Evolutionary conservation across 2,888 invertebrate genomes (phyloP).

Genomic region (Thymelicus sylvestris): DNA sequence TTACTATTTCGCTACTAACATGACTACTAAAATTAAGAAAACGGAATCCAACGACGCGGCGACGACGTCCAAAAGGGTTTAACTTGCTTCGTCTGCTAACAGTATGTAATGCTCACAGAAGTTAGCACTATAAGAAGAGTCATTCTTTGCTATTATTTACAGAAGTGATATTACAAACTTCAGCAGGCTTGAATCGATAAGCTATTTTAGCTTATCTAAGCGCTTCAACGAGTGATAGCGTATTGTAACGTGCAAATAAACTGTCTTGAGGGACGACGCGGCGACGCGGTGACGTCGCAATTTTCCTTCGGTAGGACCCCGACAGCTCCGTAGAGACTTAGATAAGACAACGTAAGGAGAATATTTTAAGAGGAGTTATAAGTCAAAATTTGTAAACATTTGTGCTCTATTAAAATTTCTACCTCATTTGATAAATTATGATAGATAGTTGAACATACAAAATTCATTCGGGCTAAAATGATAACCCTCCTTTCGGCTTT

Average conservation of each 20-base stretch:
- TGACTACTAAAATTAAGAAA: too few relatives aligned
- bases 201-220: constrained; percentile 2
- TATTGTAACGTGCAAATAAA: constrained; percentile 11
- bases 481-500: too few relatives aligned
- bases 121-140: too few relatives aligned
- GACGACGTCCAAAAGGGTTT: too few relatives aligned
- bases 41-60: too few relatives aligned
- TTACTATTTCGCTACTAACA: too few relatives aligned
- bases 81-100: too few relatives aligned
- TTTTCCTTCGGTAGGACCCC: constrained; percentile 10
- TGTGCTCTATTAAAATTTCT: too few relatives aligned
- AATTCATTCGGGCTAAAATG: too few relatives aligned
- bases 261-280: constrained; percentile 1
- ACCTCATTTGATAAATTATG: too few relatives aligned
- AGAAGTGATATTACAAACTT: neutral
- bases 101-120: too few relatives aligned
- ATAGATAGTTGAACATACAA: too few relatives aligned
- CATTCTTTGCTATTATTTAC: neutral
- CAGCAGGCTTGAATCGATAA: neutral
- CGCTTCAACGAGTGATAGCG: neutral
- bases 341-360: constrained; percentile 7
- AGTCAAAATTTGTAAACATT: neutral
- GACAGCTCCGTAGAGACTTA: constrained; percentile 9
- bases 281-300: neutral
- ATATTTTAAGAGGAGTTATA: constrained; percentile 5